Evolutionary conservation across 1,140 invertebrate genomes (phyloP).

Genomic region (Drosophila ananassae): DNA sequence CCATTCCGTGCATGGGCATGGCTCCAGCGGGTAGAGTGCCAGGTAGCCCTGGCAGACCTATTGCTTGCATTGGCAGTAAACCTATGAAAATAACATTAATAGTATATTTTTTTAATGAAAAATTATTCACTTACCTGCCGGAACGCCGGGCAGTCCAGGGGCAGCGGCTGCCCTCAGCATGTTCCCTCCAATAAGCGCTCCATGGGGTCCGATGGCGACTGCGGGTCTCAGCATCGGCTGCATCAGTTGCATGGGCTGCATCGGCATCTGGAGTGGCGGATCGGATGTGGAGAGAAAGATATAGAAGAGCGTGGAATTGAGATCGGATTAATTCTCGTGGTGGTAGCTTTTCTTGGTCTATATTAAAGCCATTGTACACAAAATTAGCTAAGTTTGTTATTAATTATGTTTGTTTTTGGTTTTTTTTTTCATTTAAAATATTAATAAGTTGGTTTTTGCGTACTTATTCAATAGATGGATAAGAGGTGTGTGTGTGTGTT

Average conservation of each 20-base stretch:
- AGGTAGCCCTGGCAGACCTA: constrained; percentile 86
- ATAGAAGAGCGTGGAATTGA: constrained; percentile 75
- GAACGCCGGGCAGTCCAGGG: constrained; percentile 86
- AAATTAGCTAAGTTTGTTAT: constrained; percentile 80
- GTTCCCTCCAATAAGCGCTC: constrained; percentile 88
- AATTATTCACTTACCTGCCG: constrained; percentile 87
- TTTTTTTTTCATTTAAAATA: constrained; percentile 64
- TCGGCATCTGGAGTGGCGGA: constrained; percentile 49
- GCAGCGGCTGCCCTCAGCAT: constrained; percentile 89
- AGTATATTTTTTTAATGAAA: background rate
- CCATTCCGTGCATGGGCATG: constrained; percentile 87
- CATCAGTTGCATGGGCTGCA: constrained; percentile 86
- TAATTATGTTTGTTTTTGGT: constrained; percentile 62
- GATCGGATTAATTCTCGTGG: constrained; percentile 55
- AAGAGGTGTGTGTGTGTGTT: constrained; percentile 56
- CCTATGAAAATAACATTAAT: constrained; percentile 26
- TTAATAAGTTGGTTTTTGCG: constrained; percentile 68
- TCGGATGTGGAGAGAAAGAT: constrained; percentile 51
- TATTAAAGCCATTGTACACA: constrained; percentile 81
- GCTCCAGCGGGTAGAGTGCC: constrained; percentile 84
- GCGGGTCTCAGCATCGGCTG: constrained; percentile 87
- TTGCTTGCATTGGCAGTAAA: constrained; percentile 78
- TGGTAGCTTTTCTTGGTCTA: constrained; percentile 41
- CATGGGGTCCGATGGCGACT: constrained; percentile 88
- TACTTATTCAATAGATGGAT: constrained; percentile 73